Conservation (phyloP, 2,888 invertebrate genomes). For the Griposia aprilina region DNA sequence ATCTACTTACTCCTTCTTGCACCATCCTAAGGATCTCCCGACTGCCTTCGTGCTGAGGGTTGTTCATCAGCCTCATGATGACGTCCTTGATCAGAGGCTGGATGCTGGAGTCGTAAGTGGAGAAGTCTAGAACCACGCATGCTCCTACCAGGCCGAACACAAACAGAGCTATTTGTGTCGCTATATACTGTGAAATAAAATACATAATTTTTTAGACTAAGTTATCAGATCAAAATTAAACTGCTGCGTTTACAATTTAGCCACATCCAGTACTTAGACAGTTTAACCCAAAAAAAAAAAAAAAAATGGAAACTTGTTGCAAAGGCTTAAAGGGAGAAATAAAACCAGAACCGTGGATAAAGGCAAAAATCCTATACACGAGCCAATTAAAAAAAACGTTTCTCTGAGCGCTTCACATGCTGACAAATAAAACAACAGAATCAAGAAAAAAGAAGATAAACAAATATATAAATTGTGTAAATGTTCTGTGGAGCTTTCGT, state of each 20-base stretch:
- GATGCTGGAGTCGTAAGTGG: slow-evolving; percentile 94
- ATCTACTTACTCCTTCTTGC: slow-evolving; percentile 94
- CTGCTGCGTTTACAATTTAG: neutral
- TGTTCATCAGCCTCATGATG: slow-evolving; percentile 93
- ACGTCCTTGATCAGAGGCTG: slow-evolving; percentile 94
- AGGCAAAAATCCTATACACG: neutral
- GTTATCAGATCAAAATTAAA: neutral
- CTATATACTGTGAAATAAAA: slow-evolving; percentile 92
- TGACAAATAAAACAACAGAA: neutral
- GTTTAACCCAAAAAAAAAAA: neutral
- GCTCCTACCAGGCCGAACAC: slow-evolving; percentile 93
- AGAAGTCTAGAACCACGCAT: slow-evolving; percentile 94
- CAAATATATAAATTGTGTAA: slow-evolving; percentile 35
- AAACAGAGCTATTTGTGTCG: slow-evolving; percentile 93
- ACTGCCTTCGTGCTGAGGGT: slow-evolving; percentile 93
- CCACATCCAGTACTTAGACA: neutral
- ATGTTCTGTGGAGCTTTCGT: slow-evolving; percentile 29
- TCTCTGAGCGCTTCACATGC: neutral
- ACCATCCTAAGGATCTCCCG: slow-evolving; percentile 93
- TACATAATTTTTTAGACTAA: neutral
- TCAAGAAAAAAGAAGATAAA: slow-evolving; percentile 28
- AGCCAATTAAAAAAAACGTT: slow-evolving; percentile 13
- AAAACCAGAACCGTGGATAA: slow-evolving; percentile 17
- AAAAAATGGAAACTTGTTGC: slow-evolving; percentile 17
- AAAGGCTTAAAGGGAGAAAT: slow-evolving; percentile 17